Percentiles rank a stretch among this genome's conserved stretches.
phyloP scores from a whole-genome alignment of 2,797 vertebrate species.

The Coranthus polyacanthus region DNA sequence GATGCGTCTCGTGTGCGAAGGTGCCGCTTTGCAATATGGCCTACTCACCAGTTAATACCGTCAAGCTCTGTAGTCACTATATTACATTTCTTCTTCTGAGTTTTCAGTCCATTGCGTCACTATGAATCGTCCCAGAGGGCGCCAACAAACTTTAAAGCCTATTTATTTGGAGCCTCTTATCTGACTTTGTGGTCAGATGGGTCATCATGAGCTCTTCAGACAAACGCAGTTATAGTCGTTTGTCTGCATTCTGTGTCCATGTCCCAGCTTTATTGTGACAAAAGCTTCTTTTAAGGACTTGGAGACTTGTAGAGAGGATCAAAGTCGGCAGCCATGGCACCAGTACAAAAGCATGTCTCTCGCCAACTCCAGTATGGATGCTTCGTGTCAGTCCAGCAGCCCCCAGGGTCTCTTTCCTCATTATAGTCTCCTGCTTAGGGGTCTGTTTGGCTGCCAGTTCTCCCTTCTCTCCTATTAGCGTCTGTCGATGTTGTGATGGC shows the following conservation, averaged over 20 bases:
- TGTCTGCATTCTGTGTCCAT: slow-evolving; percentile 21
- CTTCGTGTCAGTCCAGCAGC: slow-evolving; percentile 47
- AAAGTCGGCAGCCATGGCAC: slow-evolving; percentile 42
- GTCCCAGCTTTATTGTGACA: slow-evolving; percentile 29
- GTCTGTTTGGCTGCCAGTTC: slow-evolving; percentile 46
- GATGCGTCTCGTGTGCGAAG: no score
- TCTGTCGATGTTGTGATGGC: slow-evolving; percentile 17
- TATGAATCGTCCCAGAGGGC: slow-evolving; percentile 18
- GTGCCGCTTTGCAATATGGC: slow-evolving; percentile 2
- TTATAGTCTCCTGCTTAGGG: slow-evolving; percentile 47
- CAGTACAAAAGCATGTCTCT: slow-evolving; percentile 38
- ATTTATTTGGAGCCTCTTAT: slow-evolving; percentile 31
- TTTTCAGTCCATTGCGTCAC: not conserved
- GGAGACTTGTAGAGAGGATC: slow-evolving; percentile 33
- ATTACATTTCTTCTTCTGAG: not conserved
- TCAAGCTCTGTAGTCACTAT: not conserved
- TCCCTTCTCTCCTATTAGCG: slow-evolving; percentile 32
- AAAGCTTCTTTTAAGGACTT: slow-evolving; percentile 24
- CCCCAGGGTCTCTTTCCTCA: slow-evolving; percentile 43
- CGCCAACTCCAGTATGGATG: slow-evolving; percentile 57
- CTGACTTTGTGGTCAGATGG: slow-evolving; percentile 35
- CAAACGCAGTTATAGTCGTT: slow-evolving; percentile 14
- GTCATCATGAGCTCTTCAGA: slow-evolving; percentile 23
- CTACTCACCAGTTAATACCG: not conserved
- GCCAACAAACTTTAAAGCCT: slow-evolving; percentile 29